Evolutionary conservation across 1,140 invertebrate species (phyloP).

Genomic region (Fragariocoptes setiger): DNA sequence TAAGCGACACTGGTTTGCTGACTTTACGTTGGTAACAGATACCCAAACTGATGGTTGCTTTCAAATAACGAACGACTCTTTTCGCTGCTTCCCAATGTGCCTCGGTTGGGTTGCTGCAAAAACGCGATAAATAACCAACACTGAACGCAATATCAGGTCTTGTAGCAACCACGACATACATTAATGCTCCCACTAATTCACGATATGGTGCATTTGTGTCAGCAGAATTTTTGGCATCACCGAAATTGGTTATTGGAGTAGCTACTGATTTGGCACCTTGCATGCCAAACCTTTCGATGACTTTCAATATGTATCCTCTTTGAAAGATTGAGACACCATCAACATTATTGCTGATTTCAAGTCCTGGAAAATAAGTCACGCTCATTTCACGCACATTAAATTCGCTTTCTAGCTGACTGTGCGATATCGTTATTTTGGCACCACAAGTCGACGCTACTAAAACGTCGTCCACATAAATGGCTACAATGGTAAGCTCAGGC

Average conservation of each 20-base stretch:
- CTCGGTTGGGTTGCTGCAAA: slow-evolving; percentile 8
- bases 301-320: slow-evolving; percentile 5
- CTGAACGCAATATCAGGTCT: slow-evolving; percentile 11
- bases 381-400: slow-evolving; percentile 7
- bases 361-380: slow-evolving; percentile 1
- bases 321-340: slow-evolving; percentile 3
- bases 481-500: slow-evolving; percentile 12
- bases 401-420: slow-evolving; percentile 8
- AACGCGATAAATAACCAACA: slow-evolving; percentile 7
- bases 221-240: background rate
- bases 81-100: slow-evolving; percentile 12
- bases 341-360: background rate
- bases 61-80: slow-evolving; percentile 13
- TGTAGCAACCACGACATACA: slow-evolving; percentile 8
- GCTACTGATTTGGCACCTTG: slow-evolving; percentile 11
- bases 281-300: slow-evolving; percentile 13
- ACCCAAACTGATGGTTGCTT: slow-evolving; percentile 10
- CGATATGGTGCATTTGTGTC: slow-evolving; percentile 6
- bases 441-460: slow-evolving; percentile 12
- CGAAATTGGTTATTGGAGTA: slow-evolving; percentile 12
- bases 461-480: slow-evolving; percentile 21
- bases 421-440: background rate
- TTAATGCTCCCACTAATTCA: slow-evolving; percentile 5
- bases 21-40: slow-evolving; percentile 10
- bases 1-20: slow-evolving; percentile 6